Evolutionary conservation across 2,888 invertebrate genomes (phyloP), one percentile per base, ranked within the genome.

Genomic region (Eulithis prunata): DNA sequence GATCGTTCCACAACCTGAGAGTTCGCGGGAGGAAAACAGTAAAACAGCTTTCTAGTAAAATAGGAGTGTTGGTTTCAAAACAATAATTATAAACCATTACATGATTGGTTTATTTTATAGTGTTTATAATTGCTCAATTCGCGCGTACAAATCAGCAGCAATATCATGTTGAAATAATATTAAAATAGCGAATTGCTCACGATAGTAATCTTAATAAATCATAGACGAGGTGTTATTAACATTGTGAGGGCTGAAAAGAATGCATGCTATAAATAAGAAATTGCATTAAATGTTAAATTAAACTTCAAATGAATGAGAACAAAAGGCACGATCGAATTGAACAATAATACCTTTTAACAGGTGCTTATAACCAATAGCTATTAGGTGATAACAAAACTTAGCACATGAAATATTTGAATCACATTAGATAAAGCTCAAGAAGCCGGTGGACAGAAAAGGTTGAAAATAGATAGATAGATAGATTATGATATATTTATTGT

Each of bases 151-250:
- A 75, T 70, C 73, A 75, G 75, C 72, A 69, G 75, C 71, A 74
- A 88, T 88, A 90, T 86, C 87, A 88, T 89, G 56, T 66, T 57
- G 88, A 91, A 90, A 88, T 91, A 67, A 71, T 71, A 70, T 69
- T 68, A 64, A 71, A 57, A 68, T 59, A 60, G 70, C 62, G 64
- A 66, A 91, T 91, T 88, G 87, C 87, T 83, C 89, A 89, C 89
- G 91, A 91, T 90, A 87, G 90, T 87, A 90, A 91, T 92, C 88
- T 88, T 71, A 82, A 90, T 91, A 91, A 92, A 91, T 90, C 87
- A 86, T 66, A 79, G 78, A 81, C 49, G 32, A 81, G 82, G 78
- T 81, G 78, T 78, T 78, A 74, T 66, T 70, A 74, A 74, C 62
- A 59, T 57, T 56, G 61, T 56, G 63, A 67, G 66, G 64, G 67